Evolutionary conservation across 2,113 vertebrate species (phyloP), one percentile per base, ranked within the genome.

Genomic region (Microcebus lehilahytsara): DNA sequence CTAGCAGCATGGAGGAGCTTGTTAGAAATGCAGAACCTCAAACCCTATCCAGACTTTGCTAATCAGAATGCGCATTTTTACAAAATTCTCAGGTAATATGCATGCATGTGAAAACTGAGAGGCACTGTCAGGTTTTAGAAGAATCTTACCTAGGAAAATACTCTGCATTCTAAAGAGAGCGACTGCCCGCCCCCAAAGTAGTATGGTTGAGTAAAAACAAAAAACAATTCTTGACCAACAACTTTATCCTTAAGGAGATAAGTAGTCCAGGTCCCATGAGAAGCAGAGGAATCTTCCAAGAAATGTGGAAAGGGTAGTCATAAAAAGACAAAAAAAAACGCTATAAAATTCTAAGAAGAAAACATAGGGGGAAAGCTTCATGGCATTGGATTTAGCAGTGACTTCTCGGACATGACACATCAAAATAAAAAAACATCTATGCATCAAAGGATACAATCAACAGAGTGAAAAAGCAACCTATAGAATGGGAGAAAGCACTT

Each of bases 331-430:
- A 3, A 40, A 34, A 83, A 81, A 49, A 49, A 49, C 9, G 58
- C 66, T 83, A 49, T 37, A 74, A 66, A 66, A 66, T 67, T 81
- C 53, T 92, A 92, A 87, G 72, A 85, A 85, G 53, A 93, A 96
- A 85, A 78, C 32, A 64, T 25, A 78, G 53, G 37, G 34, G 30
- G 7, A 78, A 84, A 34, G 16, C 22, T n/a, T 77, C 16, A 11
- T 85, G 23, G 62, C 6, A 42, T 20, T 64, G 7, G 37, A 46
- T 64, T 79, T 85, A 60, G 46, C 66, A 90, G 23, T 0, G 3
- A 71, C 93, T 90, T 89, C 42, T 93, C n/a, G 9, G n/a, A 84
- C 11, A 42, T 72, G 64, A 64, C 53, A 85, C 22, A 69, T 78
- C 17, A 66, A 89, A 88, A 75, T 51, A 42, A 12, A 64, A 69